These are phyloP conservation scores for Trichogramma evanescens DNA, from an alignment of 2,888 invertebrate species.

Conservation along the genomic window DNA sequence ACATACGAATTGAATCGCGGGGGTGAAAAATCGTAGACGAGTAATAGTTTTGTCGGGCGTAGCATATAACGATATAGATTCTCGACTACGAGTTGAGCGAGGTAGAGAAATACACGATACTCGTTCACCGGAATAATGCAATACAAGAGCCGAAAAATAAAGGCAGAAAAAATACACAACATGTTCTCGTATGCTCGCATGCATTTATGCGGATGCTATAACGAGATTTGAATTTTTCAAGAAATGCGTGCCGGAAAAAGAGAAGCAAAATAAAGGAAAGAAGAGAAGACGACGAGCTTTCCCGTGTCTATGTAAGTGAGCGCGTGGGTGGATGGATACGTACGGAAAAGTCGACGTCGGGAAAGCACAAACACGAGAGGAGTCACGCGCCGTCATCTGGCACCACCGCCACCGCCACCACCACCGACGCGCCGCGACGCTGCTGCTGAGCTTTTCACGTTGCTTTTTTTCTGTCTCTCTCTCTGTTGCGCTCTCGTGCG, in stretches of 20 bases:
- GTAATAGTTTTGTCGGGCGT: no score
- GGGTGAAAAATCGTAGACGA: no score
- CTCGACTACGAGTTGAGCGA: neutral
- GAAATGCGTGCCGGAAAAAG: neutral
- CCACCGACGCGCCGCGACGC: no score
- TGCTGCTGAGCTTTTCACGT: no score
- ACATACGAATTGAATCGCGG: no score
- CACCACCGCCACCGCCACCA: no score
- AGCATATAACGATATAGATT: no score
- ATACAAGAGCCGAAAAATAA: neutral
- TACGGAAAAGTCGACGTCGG: neutral
- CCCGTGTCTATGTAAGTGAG: neutral
- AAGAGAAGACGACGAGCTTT: neutral
- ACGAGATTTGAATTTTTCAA: constrained; percentile 19
- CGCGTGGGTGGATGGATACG: neutral
- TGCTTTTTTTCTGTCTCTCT: no score
- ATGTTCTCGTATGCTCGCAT: no score
- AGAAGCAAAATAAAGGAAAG: neutral
- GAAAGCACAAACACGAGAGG: neutral
- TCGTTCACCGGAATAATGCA: constrained; percentile 3
- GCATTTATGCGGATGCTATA: neutral
- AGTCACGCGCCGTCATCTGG: neutral
- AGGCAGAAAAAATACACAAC: no score
- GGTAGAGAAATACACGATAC: neutral
- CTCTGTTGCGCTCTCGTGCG: no score